These are phyloP conservation scores for Indicator maculatus DNA, from an alignment of 2,113 vertebrate genomes.

Conservation along the genomic window DNA sequence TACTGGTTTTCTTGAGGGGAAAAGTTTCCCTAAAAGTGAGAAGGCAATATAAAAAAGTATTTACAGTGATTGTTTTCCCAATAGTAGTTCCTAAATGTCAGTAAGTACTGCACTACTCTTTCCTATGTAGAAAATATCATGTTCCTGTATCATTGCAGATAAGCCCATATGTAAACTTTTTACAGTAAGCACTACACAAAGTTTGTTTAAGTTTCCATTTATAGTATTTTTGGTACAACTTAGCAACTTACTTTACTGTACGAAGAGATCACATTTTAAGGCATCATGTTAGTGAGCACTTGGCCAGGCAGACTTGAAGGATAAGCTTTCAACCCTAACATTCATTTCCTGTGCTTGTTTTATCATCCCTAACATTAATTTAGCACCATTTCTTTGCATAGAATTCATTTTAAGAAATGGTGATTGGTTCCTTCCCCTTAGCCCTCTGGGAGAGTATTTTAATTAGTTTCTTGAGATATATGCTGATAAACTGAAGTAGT, in stretches of 20 bases:
- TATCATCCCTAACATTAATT: conserved; percentile 41
- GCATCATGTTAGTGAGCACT: neutral
- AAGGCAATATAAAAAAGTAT: neutral
- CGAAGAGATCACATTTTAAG: neutral
- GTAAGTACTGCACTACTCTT: neutral
- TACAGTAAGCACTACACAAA: neutral
- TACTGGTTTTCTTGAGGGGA: neutral
- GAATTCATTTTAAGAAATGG: conserved; percentile 34
- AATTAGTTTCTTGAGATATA: conserved; percentile 54
- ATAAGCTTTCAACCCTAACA: conserved; percentile 31
- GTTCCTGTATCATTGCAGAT: neutral
- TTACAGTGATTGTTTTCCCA: neutral
- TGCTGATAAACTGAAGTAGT: conserved; percentile 17
- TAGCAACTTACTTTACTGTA: neutral
- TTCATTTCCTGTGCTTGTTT: conserved; percentile 64
- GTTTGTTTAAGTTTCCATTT: neutral
- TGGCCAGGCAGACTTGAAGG: conserved; percentile 12
- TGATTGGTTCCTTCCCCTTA: conserved; percentile 38
- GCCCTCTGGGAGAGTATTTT: conserved; percentile 23
- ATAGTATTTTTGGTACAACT: neutral
- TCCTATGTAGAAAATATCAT: neutral
- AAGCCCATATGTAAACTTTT: neutral
- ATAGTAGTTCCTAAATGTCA: neutral
- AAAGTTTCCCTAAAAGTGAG: neutral
- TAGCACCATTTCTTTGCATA: conserved; percentile 8